phyloP scores from a whole-genome alignment of 2,888 invertebrate genomes.

The Ctena decussata region DNA sequence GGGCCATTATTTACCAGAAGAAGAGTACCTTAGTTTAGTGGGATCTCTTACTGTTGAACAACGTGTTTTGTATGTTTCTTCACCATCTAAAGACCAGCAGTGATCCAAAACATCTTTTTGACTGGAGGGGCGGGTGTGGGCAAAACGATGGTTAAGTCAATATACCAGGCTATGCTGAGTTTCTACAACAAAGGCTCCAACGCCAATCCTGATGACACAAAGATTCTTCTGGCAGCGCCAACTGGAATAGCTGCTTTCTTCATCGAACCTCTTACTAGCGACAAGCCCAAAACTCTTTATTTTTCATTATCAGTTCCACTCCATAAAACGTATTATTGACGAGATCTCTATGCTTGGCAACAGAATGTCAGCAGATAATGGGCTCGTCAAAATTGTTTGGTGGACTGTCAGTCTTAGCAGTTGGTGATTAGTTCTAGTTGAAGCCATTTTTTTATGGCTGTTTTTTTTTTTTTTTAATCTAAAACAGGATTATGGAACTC shows the following conservation, averaged over 20 bases:
- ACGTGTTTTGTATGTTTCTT: too few species aligned
- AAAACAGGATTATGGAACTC: too few species aligned
- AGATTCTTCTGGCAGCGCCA: conserved; percentile 8
- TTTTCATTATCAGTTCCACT: background rate
- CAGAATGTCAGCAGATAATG: background rate
- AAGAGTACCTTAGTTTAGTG: too few species aligned
- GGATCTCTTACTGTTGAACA: too few species aligned
- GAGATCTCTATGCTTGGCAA: background rate
- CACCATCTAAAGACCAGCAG: background rate
- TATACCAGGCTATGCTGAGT: background rate
- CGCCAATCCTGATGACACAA: background rate
- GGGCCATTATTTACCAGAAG: background rate
- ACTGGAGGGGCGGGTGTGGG: conserved; percentile 55
- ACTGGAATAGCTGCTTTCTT: conserved; percentile 20
- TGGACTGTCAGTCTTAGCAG: background rate
- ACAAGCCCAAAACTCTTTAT: background rate
- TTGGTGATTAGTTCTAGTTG: background rate
- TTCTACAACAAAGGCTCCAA: background rate
- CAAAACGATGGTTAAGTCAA: conserved; percentile 4
- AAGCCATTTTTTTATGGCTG: background rate
- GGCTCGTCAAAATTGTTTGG: background rate
- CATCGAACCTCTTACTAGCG: background rate
- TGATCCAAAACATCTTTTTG: background rate
- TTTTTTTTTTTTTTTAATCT: too few species aligned
- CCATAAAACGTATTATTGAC: background rate